Base-by-base conservation (phyloP, 1,140 invertebrate species). In the Aphelenchoides besseyi region DNA sequence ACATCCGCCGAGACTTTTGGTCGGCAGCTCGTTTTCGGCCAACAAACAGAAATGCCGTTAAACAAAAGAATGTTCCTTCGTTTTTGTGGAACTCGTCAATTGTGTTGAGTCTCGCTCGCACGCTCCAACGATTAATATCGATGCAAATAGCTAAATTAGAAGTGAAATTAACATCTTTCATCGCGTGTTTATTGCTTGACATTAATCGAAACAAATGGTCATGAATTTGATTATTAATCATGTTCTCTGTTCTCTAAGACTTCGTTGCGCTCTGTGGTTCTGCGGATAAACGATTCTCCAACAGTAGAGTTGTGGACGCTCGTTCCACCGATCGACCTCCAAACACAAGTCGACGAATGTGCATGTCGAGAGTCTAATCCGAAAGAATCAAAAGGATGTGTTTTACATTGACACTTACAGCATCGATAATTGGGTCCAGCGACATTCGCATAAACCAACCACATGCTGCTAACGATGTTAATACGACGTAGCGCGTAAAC, bases 381-480 rank as follows among this genome's bases (percentile, higher is more conserved):
- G 1, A n/a, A 66, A 30, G 23, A 36, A 66, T 26, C 3, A 1
- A 66, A 33, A 0, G 12, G 23, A 5, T 32, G n/a, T 26, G 12
- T n/a, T 29, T 29, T 35, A 37, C 30, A 33, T 8, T 18, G 30
- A 66, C 12, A 66, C 63, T 66, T 53, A 66, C 63, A 16, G 18
- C 12, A 32, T 66, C 63, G 30, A 66, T 66, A 26, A 66, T 33
- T n/a, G 63, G 63, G 32, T 66, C 63, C 1, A 66, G 12, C 30
- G 12, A 66, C 63, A 66, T 66, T 23, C 63, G 16, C 32, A 35
- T 26, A 53, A 66, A 66, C 63, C 63, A 66, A n/a, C 63, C 63
- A 16, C 12, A 23, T 26, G n/a, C 36, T 12, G 63, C 63, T 2
- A 66, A 53, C n/a, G 63, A 29, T 32, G 63, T 66, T 18, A 66